A percentile compares a stretch with the other conserved stretches of the same genome.
These are phyloP conservation scores for Xestia ashworthii DNA, from an alignment of 2,888 invertebrate genomes.

Conservation along the genomic window DNA sequence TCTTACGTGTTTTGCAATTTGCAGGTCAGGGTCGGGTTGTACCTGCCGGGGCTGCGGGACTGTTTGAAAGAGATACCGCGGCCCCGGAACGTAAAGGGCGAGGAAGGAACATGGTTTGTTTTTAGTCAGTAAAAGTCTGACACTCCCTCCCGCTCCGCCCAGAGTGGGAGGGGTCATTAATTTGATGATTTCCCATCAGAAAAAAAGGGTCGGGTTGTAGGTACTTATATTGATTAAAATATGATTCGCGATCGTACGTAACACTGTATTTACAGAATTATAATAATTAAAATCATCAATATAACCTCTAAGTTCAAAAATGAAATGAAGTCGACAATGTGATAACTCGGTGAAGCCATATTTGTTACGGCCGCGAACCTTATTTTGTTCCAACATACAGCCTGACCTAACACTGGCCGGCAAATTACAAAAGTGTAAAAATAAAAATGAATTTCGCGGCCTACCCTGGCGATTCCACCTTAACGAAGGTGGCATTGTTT, in stretches of 20 bases:
- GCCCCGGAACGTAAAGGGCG: too few species aligned
- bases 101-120: too few species aligned
- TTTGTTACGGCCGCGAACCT: neutral
- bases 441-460: neutral
- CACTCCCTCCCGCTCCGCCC: too few species aligned
- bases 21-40: neutral
- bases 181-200: too few species aligned
- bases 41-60: too few species aligned
- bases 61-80: too few species aligned
- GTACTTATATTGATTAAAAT: neutral
- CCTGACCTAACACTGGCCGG: neutral
- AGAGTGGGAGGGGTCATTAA: too few species aligned
- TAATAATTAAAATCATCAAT: too few species aligned
- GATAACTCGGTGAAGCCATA: neutral
- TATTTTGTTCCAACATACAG: neutral
- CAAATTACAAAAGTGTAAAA: neutral
- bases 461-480: neutral
- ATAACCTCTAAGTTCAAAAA: too few species aligned
- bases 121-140: too few species aligned
- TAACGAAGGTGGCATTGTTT: constrained; percentile 56
- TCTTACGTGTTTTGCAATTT: neutral
- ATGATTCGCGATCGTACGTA: neutral
- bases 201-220: neutral
- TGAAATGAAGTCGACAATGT: neutral
- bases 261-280: too few species aligned